Evolutionary conservation across 2,113 vertebrate genomes (phyloP).

Genomic region (Chlamydotis undulata): DNA sequence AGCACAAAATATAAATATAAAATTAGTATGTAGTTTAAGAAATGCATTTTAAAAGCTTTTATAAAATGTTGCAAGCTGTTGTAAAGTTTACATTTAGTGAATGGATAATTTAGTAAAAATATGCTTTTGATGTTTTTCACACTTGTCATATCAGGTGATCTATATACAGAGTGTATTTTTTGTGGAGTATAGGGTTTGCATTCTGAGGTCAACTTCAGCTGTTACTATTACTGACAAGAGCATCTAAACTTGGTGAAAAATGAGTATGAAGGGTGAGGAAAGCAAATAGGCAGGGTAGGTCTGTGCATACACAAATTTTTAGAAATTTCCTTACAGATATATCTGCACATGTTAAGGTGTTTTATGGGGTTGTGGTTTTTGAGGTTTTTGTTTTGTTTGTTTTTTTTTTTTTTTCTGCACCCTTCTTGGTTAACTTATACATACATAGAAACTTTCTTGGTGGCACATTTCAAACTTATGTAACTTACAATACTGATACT

Average conservation of each 20-base stretch:
- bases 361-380: background rate
- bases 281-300: background rate
- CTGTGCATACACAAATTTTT: background rate
- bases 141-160: background rate
- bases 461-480: background rate
- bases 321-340: background rate
- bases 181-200: background rate
- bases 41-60: background rate
- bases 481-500: background rate
- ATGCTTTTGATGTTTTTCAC: background rate
- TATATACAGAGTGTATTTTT: background rate
- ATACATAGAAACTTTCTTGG: background rate
- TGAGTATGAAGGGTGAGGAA: background rate
- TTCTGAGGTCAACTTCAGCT: background rate
- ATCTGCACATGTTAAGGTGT: background rate
- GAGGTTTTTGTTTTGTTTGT: background rate
- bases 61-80: background rate
- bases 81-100: background rate
- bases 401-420: background rate
- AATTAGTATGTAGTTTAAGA: background rate
- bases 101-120: background rate
- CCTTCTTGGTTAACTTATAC: background rate
- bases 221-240: background rate
- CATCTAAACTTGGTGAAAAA: background rate
- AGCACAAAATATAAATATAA: background rate